Evolutionary conservation across 2,113 vertebrate species (phyloP).

Genomic region (Petrocephalus microphthalmus): DNA sequence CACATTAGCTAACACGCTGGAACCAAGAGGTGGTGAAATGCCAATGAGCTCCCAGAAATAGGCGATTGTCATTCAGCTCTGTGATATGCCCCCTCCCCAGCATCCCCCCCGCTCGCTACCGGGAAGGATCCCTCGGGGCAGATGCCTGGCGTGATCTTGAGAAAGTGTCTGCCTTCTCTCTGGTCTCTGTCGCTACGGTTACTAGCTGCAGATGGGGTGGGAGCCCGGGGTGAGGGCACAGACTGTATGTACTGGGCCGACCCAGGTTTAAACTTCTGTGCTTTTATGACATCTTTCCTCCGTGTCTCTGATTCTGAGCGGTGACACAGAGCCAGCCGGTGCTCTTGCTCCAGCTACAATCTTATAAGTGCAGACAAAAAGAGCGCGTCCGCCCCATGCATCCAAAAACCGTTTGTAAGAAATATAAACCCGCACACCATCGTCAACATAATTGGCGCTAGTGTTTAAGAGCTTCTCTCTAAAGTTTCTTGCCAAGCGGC

Average conservation of each 20-base stretch:
- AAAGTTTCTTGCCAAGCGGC: slow-evolving; percentile 20
- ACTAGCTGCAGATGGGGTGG: neutral
- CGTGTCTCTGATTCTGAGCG: neutral
- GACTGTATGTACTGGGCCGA: neutral
- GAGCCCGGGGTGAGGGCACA: neutral
- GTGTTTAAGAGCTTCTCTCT: slow-evolving; percentile 29
- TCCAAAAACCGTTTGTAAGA: neutral
- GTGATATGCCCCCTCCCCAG: neutral
- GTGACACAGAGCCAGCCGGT: too few species aligned
- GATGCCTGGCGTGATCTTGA: neutral
- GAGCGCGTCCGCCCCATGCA: neutral
- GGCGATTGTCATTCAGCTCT: slow-evolving; percentile 33
- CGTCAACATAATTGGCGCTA: slow-evolving; percentile 31
- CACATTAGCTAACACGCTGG: slow-evolving; percentile 43
- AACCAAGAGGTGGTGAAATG: slow-evolving; percentile 36
- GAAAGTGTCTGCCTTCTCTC: neutral
- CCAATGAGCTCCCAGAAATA: slow-evolving; percentile 38
- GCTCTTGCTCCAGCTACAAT: neutral
- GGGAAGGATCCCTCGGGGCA: neutral
- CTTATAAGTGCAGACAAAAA: neutral
- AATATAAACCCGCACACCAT: slow-evolving; percentile 22
- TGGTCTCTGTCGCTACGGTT: neutral
- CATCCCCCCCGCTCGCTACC: neutral
- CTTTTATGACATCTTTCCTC: neutral
- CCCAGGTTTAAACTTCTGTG: neutral